Percentiles rank a stretch among this genome's conserved stretches.
Evolutionary conservation across 2,888 invertebrate genomes (phyloP).

Genomic region (Halictus ligatus): DNA sequence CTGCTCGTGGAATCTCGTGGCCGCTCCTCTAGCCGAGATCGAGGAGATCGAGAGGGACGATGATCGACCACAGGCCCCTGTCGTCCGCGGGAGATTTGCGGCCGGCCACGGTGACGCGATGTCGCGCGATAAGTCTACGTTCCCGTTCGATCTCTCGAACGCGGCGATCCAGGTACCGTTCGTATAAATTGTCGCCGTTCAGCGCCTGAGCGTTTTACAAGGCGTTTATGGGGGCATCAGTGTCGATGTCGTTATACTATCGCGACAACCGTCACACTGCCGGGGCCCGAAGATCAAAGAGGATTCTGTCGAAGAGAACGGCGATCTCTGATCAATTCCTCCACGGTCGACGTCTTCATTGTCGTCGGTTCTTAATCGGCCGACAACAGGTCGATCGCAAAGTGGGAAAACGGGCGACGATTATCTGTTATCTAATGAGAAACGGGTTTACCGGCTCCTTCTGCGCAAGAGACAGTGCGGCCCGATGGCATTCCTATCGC

Average conservation of each 20-base stretch:
- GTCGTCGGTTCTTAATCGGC: constrained; percentile 23
- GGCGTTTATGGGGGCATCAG: constrained; percentile 35
- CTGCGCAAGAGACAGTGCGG: constrained; percentile 25
- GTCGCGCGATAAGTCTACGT: constrained; percentile 25
- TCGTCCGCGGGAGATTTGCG: constrained; percentile 11
- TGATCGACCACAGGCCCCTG: constrained; percentile 11
- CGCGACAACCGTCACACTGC: constrained; percentile 3
- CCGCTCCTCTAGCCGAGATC: constrained; percentile 28
- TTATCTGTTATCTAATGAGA: constrained; percentile 46
- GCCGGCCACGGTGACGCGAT: constrained; percentile 3
- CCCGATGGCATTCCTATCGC: constrained; percentile 35
- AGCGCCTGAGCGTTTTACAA: constrained; percentile 32
- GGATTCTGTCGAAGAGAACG: not conserved
- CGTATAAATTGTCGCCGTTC: constrained; percentile 34
- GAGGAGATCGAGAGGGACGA: not conserved
- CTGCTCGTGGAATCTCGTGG: constrained; percentile 1
- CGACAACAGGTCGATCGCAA: constrained; percentile 5
- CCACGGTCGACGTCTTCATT: constrained; percentile 32
- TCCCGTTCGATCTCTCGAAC: constrained; percentile 24
- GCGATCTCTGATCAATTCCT: not conserved
- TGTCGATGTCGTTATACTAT: constrained; percentile 26
- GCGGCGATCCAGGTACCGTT: not conserved
- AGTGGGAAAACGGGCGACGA: constrained; percentile 33
- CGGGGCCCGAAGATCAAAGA: not conserved
- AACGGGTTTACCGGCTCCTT: constrained; percentile 43